Evolutionary conservation across 1,140 invertebrate genomes (phyloP), one percentile per base, ranked within the genome.

Genomic region (Drosophila biarmipes): DNA sequence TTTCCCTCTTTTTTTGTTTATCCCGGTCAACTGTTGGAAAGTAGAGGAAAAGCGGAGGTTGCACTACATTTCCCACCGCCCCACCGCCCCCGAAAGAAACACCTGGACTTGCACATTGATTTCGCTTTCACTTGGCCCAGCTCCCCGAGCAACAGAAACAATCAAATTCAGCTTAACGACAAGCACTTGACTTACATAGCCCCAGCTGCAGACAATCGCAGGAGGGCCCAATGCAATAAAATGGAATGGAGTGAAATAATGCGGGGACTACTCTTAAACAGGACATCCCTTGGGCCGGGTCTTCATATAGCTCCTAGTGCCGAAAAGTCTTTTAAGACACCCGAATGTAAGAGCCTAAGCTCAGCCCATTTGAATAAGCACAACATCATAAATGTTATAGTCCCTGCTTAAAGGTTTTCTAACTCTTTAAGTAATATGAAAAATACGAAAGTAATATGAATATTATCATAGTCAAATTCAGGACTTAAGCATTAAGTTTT

Each of bases 91-190:
- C 11, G 2, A 31, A 31, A 31, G 14, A 17, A 29, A 56, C 40
- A 57, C 43, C 56, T 51, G 46, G 31, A 24, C 11, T 15, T 46
- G 17, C 27, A 27, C 29, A 21, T 63, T 37, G 64, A 67, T 49
- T 68, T 67, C 17, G 29, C 21, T 12, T 61, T 45, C 38, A 53
- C 21, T 56, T 12, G 15, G 21, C 10, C 11, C 15, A 34, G 29
- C 42, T 7, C 40, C 29, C 31, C 21, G n/a, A 46, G 71, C 21
- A 53, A 53, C 21, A 61, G 62, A 62, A 77, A 76, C 74, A 77
- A 77, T 77, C 74, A 69, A 61, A 76, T 68, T 72, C 67, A 64
- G 67, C 73, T 72, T 46, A 75, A 71, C 57, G 72, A 64, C 58
- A 57, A 64, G 40, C 66, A 46, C 56, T 71, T 51, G 57, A 56